Conservation (phyloP, 2,797 vertebrate genomes). For the Carduelis carduelis region DNA sequence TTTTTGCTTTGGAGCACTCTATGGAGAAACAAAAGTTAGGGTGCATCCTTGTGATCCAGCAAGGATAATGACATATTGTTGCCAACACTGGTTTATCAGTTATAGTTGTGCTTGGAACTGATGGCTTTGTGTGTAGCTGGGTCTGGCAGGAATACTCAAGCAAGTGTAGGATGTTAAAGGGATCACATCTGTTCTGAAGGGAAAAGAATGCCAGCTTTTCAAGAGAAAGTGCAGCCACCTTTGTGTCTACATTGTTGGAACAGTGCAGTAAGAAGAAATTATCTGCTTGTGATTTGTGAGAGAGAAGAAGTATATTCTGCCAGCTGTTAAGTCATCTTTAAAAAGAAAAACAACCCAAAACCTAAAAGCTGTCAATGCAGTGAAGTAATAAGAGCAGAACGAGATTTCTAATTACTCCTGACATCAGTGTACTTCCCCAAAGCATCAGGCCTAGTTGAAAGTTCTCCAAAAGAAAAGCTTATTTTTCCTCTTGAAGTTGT, state of each 20-base stretch:
- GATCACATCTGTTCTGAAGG: neutral
- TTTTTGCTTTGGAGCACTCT: neutral
- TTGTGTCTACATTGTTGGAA: neutral
- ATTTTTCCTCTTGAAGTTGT: neutral
- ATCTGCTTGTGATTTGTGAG: neutral
- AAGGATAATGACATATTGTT: neutral
- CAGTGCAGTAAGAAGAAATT: neutral
- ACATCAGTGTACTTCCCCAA: neutral
- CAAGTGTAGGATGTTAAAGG: neutral
- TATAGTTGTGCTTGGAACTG: neutral
- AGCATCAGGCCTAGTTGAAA: neutral
- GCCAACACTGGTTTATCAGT: neutral
- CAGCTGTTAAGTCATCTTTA: neutral
- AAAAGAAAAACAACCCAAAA: neutral
- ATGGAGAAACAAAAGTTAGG: neutral
- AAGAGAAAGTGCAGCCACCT: neutral
- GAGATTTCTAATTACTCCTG: neutral
- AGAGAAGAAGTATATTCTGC: neutral
- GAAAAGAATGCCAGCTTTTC: neutral
- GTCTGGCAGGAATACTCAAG: neutral
- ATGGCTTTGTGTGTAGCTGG: neutral
- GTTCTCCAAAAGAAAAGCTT: neutral
- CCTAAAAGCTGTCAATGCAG: neutral
- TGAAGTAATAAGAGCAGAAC: neutral
- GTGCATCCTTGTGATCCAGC: neutral